Evolutionary conservation across 2,797 vertebrate genomes (phyloP).

Genomic region (Hemitrygon akajei): DNA sequence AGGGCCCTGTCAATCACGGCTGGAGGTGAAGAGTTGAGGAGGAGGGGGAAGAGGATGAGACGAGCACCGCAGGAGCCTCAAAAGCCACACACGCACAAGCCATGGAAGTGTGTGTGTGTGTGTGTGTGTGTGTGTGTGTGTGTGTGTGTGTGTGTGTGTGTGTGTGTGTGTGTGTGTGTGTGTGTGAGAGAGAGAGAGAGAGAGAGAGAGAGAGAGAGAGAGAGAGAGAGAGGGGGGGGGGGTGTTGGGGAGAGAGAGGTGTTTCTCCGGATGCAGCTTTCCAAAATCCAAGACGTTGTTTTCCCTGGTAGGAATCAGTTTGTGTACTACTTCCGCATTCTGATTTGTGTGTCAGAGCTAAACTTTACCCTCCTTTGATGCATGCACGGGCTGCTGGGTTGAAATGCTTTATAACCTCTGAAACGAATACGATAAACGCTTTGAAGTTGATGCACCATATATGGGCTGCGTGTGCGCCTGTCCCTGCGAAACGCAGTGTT

Average conservation of each 20-base stretch:
- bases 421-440: slow-evolving; percentile 47
- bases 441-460: neutral
- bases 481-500: neutral
- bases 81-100: slow-evolving; percentile 30
- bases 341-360: neutral
- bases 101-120: neutral
- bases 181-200: too few species aligned
- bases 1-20: slow-evolving; percentile 46
- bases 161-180: neutral
- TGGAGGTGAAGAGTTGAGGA: slow-evolving; percentile 40
- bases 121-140: neutral
- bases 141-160: neutral
- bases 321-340: too few species aligned
- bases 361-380: neutral
- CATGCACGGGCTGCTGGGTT: too few species aligned
- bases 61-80: neutral
- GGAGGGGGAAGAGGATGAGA: slow-evolving; percentile 40
- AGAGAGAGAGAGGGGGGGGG: too few species aligned
- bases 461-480: slow-evolving; percentile 42
- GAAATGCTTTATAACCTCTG: neutral
- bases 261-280: neutral
- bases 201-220: too few species aligned
- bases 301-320: neutral
- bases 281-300: neutral
- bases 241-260: too few species aligned